phyloP scores from a whole-genome alignment of 2,113 vertebrate species.

The Micronycteris hirsuta region DNA sequence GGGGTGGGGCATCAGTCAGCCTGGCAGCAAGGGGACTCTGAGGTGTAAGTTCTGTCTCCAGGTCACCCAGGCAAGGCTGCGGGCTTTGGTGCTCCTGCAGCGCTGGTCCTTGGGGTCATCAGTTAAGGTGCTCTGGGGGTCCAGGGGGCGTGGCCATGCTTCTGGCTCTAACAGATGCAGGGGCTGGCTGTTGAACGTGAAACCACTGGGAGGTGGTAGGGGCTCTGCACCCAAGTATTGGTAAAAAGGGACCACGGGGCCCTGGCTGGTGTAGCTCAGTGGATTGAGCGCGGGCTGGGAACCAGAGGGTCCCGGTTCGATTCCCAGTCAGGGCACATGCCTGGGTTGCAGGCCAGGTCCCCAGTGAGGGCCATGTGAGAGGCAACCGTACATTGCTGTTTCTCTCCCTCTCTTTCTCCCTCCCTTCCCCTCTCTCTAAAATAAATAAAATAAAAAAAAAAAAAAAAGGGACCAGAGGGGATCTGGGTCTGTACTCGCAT shows the following conservation, averaged over 20 bases:
- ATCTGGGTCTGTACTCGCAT: not conserved
- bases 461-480: not conserved
- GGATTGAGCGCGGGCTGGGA: no score
- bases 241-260: not conserved
- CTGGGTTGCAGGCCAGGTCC: no score
- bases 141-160: not conserved
- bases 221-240: not conserved
- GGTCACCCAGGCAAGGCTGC: not conserved
- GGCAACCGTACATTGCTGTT: no score
- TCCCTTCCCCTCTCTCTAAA: no score
- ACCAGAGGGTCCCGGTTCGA: no score
- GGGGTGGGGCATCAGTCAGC: not conserved
- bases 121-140: accelerated
- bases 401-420: no score
- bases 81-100: not conserved
- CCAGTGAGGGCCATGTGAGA: no score
- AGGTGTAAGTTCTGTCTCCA: not conserved
- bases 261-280: no score
- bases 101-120: not conserved
- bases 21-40: not conserved
- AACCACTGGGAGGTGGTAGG: not conserved
- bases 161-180: not conserved
- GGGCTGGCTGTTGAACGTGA: not conserved
- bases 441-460: no score
- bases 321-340: no score